Evolutionary conservation across 2,888 invertebrate genomes (phyloP), one percentile per base, ranked within the genome.

Genomic region (Galerucella pusilla): DNA sequence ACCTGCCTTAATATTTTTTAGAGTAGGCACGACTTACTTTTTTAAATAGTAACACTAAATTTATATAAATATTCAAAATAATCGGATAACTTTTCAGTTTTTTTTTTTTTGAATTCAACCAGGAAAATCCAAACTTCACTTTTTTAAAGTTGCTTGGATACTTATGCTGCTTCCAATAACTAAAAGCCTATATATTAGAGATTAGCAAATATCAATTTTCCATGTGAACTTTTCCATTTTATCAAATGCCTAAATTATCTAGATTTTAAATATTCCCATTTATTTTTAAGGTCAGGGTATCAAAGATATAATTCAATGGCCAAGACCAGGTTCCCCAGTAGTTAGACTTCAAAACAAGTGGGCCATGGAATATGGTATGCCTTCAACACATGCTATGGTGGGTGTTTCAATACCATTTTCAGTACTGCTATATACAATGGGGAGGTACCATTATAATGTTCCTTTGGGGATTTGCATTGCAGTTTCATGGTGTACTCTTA

Each of bases 361-460:
- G 95, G 93, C 94, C 1, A 88, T 95, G 81, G 97, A 97, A 85
- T 97, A 96, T 89, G 97, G 97, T 14, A 96, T 97, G 96, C 97
- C 97, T 1, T 97, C 97, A 14, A 97, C 97, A 1, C 97, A 97
- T 88, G 96, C 97, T 9, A 96, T 97, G 95, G 94, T 96, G 57
- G 96, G 94, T 0, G 91, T 96, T 16, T 94, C 95, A 1, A 94
- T 97, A 82, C 97, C 97, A 57, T 95, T 96, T 87, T 94, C 96
- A 0, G 91, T 96, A 69, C 88, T 97, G 71, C 88, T 95, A 73
- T 95, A 94, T 83, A 96, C 96, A 2, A 91, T 93, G 87, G 91
- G 93, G 84, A 89, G 96, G 87, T 97, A 96, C 86, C 91, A 94
- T 88, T 94, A 93, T 86, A 91, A 92, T 25, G 85, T 90, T 63